These are phyloP conservation scores for Archilochus colubris DNA, from an alignment of 2,113 vertebrate species.

Conservation along the genomic window DNA sequence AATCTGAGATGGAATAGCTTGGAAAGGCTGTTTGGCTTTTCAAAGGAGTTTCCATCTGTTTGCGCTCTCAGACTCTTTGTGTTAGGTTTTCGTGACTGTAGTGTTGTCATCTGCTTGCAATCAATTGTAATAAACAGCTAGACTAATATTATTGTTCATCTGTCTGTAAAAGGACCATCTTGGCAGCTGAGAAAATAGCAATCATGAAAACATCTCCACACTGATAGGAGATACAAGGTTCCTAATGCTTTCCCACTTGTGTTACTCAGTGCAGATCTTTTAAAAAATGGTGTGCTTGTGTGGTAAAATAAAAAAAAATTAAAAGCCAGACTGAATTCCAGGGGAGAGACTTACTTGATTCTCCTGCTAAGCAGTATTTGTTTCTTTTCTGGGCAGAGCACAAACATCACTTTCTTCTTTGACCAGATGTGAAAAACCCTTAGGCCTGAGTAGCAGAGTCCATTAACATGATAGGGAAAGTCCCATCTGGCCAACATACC, in stretches of 20 bases:
- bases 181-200: background rate
- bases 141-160: background rate
- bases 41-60: background rate
- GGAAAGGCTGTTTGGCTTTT: background rate
- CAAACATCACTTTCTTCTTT: background rate
- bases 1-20: background rate
- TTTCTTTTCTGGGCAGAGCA: background rate
- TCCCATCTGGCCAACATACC: background rate
- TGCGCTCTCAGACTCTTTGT: background rate
- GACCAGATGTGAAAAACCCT: background rate
- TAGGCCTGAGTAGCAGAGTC: background rate
- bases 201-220: background rate
- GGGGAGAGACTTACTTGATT: background rate
- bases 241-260: background rate
- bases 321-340: background rate
- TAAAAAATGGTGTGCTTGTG: background rate
- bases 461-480: background rate
- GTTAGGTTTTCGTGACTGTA: background rate
- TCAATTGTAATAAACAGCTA: slow-evolving; percentile 26
- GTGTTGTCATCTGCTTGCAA: slow-evolving; percentile 7
- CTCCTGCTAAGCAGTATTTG: background rate
- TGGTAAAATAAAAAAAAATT: background rate
- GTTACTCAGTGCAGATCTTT: background rate
- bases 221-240: background rate
- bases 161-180: background rate